Percentiles rank a stretch among this genome's conserved stretches.
Evolutionary conservation across 2,888 invertebrate species (phyloP).

Genomic region (Lochmaea capreae): DNA sequence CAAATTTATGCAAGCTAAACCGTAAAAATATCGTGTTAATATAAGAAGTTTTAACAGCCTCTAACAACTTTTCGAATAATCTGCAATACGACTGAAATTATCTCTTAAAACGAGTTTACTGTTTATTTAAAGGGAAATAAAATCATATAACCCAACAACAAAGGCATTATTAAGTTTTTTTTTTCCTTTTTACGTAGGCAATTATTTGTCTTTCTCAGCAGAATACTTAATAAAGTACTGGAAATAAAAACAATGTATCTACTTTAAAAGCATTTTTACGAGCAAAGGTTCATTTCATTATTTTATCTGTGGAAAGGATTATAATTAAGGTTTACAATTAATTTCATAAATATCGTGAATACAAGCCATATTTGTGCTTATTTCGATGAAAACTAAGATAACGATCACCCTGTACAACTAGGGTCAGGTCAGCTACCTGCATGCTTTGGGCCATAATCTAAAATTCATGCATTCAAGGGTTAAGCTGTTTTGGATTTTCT

Average conservation of each 20-base stretch:
- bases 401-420: no score
- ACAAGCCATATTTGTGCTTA: no score
- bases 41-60: background rate
- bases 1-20: background rate
- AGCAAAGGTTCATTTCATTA: background rate
- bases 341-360: no score
- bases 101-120: background rate
- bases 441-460: no score
- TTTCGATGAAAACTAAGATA: no score
- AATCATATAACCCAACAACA: background rate
- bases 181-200: background rate
- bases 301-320: background rate
- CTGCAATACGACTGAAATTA: background rate
- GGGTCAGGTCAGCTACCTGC: no score
- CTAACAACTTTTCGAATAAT: background rate
- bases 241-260: background rate
- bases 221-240: background rate
- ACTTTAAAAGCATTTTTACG: background rate
- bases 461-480: no score
- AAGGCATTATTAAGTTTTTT: background rate
- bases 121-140: background rate
- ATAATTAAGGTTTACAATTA: no score
- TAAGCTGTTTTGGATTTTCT: no score
- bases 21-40: background rate
- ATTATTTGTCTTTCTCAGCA: background rate